Evolutionary conservation across 2,888 invertebrate genomes (phyloP).

Genomic region (Lepidochrysops patricia): DNA sequence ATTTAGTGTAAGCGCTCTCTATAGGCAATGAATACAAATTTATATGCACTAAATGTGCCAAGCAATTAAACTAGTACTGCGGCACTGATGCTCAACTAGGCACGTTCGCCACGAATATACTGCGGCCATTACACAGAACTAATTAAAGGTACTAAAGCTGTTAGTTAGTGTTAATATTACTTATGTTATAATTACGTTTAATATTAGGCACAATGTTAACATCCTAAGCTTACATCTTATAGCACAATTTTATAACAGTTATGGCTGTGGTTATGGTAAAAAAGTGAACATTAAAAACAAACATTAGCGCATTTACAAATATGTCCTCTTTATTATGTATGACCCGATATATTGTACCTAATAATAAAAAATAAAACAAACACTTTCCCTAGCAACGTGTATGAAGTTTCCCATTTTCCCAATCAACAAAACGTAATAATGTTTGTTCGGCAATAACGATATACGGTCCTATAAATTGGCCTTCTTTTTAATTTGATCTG

Average conservation of each 20-base stretch:
- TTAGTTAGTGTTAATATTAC: not conserved
- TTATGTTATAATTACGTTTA: not conserved
- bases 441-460: slow-evolving; percentile 4
- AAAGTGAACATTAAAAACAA: too few relatives aligned
- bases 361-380: not conserved
- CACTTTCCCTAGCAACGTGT: not conserved
- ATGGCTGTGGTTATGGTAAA: too few relatives aligned
- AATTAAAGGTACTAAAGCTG: slow-evolving; percentile 2
- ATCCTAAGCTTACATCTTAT: too few relatives aligned
- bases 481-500: slow-evolving; percentile 17
- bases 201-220: not conserved
- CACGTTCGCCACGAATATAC: slow-evolving; percentile 8
- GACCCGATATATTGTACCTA: too few relatives aligned
- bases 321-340: too few relatives aligned
- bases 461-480: slow-evolving; percentile 3
- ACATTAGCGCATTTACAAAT: too few relatives aligned
- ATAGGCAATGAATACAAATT: slow-evolving; percentile 67
- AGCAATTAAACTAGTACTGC: slow-evolving; percentile 61
- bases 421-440: slow-evolving; percentile 9
- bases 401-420: not conserved
- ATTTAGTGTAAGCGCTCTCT: slow-evolving; percentile 30
- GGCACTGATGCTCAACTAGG: slow-evolving; percentile 13
- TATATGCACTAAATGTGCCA: slow-evolving; percentile 65
- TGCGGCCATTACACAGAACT: not conserved
- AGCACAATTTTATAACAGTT: too few relatives aligned